A percentile compares a stretch with the other conserved stretches of the same genome.
Conservation (phyloP, 2,797 vertebrate genomes). For the Prionace glauca region DNA sequence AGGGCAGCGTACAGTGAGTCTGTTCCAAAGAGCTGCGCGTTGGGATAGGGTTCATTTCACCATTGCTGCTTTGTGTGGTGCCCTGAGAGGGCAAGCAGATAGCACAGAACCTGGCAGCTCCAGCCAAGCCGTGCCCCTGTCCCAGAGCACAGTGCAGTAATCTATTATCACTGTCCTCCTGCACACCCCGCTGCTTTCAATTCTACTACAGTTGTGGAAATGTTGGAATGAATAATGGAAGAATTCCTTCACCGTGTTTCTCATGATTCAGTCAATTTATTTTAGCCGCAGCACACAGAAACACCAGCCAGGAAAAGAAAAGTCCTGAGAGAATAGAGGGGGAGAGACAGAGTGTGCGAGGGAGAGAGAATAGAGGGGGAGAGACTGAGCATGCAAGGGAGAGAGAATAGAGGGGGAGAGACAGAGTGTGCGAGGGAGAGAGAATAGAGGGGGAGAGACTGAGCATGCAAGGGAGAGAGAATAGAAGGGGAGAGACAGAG, state of each 20-base stretch:
- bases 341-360: too few species aligned
- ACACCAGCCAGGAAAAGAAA: not conserved
- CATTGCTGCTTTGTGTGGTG: not conserved
- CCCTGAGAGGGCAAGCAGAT: not conserved
- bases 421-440: too few species aligned
- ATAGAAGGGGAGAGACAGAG: too few species aligned
- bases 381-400: too few species aligned
- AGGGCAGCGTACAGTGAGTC: constrained; percentile 43
- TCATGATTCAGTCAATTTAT: not conserved
- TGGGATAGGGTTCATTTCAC: too few species aligned
- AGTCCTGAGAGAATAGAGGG: too few species aligned
- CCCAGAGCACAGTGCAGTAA: not conserved
- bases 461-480: too few species aligned
- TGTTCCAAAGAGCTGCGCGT: not conserved
- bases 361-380: too few species aligned
- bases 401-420: too few species aligned
- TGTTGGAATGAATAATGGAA: not conserved
- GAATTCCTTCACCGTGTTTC: not conserved
- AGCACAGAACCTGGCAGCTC: not conserved
- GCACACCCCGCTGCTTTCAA: not conserved
- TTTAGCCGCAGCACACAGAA: not conserved
- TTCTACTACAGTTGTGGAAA: not conserved
- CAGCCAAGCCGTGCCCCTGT: not conserved
- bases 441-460: too few species aligned
- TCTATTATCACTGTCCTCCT: constrained; percentile 5